A percentile compares a stretch with the other conserved stretches of the same genome.
phyloP scores from a whole-genome alignment of 2,888 invertebrate species.

The Nemotelus pantherinus region DNA sequence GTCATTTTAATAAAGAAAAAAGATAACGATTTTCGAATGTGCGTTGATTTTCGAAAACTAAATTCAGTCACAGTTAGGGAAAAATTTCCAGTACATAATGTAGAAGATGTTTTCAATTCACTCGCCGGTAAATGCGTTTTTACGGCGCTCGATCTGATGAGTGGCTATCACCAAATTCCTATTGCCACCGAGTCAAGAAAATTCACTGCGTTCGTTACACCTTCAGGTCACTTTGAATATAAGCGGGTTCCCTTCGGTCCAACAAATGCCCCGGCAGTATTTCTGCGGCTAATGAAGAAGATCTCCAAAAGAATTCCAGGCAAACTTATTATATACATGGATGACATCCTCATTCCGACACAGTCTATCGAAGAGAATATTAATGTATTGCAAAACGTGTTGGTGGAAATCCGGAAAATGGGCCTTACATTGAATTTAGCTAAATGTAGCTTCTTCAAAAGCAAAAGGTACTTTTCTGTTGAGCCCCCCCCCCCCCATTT shows the following conservation, averaged over 20 bases:
- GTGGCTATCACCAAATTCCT: conserved; percentile 46
- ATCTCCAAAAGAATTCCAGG: background rate
- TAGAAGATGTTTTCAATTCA: conserved; percentile 50
- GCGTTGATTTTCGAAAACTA: conserved; percentile 55
- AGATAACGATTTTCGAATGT: conserved; percentile 44
- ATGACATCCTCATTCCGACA: conserved; percentile 37
- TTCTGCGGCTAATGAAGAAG: conserved; percentile 39
- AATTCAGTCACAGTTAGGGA: conserved; percentile 53
- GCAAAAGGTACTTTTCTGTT: too few species aligned
- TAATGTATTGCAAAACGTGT: background rate
- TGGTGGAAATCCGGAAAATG: conserved; percentile 44
- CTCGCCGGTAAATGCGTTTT: conserved; percentile 53
- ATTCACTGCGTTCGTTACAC: conserved; percentile 54
- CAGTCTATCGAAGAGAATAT: conserved; percentile 22
- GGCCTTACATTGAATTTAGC: conserved; percentile 56
- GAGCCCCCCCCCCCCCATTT: too few species aligned
- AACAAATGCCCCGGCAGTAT: conserved; percentile 54
- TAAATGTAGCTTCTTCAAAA: conserved; percentile 52
- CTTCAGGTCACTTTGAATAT: conserved; percentile 55
- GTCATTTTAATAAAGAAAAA: too few species aligned
- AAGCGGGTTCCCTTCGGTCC: conserved; percentile 55
- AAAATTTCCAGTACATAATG: too few species aligned
- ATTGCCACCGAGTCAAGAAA: conserved; percentile 31
- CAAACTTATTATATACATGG: conserved; percentile 38
- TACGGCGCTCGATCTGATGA: conserved; percentile 41